Base-by-base conservation (phyloP, 2,888 invertebrate species). In the Heteromurus nitidus region DNA sequence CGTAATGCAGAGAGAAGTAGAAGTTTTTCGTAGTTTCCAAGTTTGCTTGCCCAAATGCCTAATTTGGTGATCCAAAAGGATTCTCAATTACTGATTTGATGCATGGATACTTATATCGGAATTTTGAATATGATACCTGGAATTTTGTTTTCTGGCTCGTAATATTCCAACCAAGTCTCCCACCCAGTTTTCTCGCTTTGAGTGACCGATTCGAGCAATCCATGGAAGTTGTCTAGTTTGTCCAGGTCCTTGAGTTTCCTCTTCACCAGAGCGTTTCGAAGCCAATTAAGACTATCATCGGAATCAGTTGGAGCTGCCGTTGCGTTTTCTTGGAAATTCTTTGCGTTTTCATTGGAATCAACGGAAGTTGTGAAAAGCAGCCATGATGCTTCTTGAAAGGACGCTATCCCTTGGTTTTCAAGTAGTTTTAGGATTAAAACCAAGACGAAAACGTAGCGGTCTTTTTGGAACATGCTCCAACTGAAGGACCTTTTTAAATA, bases 81-180 rank as follows among this genome's bases (percentile, higher is more conserved):
- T 9, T 58, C 13, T 5, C 13, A 58, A 24, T 9, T n/a, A n/a
- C 20, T 20, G 22, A 58, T 13, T 24, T 24, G 7, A 20, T 13
- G 26, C 3, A 62, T n/a, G 3, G 9, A 62, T 31, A 3, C 24
- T 24, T 24, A 7, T 24, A 22, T 58, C 9, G 22, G 13, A 7
- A 7, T n/a, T 58, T 58, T 18, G 16, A 28, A n/a, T 30, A 7
- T 30, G 2, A 26, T 20, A 22, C 24, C 60, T 13, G 76, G 68
- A n/a, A 76, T 42, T 44, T 75, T 58, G 0, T 31, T 16, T 64
- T 31, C 42, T 0, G 76, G 50, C 11, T 68, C 53, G 5, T 18
- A 50, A 1, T 67, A 24, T n/a, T 47, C 18, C 0, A 62, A n/a
- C 68, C 76, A 76, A 22, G 13, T 18, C 26, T 47, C 31, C 76